Evolutionary conservation across 2,888 invertebrate species (phyloP).

Genomic region (Gymnosoma rotundatum): DNA sequence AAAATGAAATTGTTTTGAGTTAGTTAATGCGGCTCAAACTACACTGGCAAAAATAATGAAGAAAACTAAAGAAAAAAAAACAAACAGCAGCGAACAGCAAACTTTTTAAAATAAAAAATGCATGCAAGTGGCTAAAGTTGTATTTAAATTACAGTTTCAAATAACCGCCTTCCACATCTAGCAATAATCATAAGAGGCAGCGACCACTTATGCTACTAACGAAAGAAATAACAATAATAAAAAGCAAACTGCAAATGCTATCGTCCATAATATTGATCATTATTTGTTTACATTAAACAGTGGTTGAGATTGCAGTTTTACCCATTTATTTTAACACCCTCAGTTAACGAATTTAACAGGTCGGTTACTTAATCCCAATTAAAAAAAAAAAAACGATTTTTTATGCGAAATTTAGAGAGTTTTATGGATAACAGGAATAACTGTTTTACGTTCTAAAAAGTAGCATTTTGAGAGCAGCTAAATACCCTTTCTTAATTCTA

Average conservation of each 20-base stretch:
- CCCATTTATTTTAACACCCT: neutral
- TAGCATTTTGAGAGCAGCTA: no score
- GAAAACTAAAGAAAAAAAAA: neutral
- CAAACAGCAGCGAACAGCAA: constrained; percentile 16
- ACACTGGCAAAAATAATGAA: neutral
- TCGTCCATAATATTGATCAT: constrained; percentile 22
- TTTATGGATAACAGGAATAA: no score
- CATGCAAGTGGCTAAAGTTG: constrained; percentile 60
- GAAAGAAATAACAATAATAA: constrained; percentile 10
- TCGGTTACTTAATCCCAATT: neutral
- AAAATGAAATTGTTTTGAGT: constrained; percentile 72
- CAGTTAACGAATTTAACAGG: neutral
- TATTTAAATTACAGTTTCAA: constrained; percentile 69
- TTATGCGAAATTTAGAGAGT: no score
- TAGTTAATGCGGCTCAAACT: constrained; percentile 37
- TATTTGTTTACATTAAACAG: constrained; percentile 17
- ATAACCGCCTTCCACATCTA: constrained; percentile 66
- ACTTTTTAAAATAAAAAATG: constrained; percentile 21
- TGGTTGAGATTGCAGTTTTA: constrained; percentile 6
- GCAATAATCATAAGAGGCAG: constrained; percentile 53
- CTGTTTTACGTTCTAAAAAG: no score
- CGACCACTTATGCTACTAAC: constrained; percentile 58
- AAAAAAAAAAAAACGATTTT: neutral
- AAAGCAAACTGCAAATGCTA: neutral
- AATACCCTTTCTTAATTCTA: no score